Evolutionary conservation across 2,888 invertebrate species (phyloP).

Genomic region (Conus canariensis): DNA sequence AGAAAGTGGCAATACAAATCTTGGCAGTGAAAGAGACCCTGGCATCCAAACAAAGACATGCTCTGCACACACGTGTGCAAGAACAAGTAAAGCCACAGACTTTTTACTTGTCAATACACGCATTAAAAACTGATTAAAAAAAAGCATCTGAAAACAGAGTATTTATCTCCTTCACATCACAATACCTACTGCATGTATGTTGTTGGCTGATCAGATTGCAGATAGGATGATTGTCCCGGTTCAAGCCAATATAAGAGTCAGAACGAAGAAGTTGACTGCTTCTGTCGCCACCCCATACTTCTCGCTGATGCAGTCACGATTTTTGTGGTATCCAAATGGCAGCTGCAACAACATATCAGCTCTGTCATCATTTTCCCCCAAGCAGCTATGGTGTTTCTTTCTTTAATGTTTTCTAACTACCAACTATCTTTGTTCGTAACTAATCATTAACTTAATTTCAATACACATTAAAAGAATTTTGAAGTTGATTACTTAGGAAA

Average conservation of each 20-base stretch:
- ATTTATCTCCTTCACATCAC: background rate
- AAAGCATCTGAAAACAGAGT: too few relatives aligned
- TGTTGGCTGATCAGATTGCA: slow-evolving; percentile 70
- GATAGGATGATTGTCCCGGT: slow-evolving; percentile 60
- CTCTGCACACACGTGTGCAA: slow-evolving; percentile 23
- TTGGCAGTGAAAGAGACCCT: too few relatives aligned
- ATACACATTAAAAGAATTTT: too few relatives aligned
- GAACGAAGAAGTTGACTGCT: slow-evolving; percentile 61
- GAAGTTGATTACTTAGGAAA: too few relatives aligned
- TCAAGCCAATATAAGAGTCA: slow-evolving; percentile 61
- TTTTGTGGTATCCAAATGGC: slow-evolving; percentile 60
- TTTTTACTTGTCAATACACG: background rate
- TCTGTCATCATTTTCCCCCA: too few relatives aligned
- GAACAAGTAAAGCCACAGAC: background rate
- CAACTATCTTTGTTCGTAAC: too few relatives aligned
- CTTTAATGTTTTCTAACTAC: too few relatives aligned
- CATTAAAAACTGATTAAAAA: too few relatives aligned
- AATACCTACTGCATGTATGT: slow-evolving; percentile 79
- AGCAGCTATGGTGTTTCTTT: too few relatives aligned
- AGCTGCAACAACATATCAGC: slow-evolving; percentile 58
- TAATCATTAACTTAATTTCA: too few relatives aligned
- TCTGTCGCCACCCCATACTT: slow-evolving; percentile 55
- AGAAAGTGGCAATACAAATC: too few relatives aligned
- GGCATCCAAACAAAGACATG: background rate
- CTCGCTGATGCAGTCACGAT: slow-evolving; percentile 64